Conservation (phyloP, 2,113 vertebrate genomes). For the Electrona antarctica region DNA sequence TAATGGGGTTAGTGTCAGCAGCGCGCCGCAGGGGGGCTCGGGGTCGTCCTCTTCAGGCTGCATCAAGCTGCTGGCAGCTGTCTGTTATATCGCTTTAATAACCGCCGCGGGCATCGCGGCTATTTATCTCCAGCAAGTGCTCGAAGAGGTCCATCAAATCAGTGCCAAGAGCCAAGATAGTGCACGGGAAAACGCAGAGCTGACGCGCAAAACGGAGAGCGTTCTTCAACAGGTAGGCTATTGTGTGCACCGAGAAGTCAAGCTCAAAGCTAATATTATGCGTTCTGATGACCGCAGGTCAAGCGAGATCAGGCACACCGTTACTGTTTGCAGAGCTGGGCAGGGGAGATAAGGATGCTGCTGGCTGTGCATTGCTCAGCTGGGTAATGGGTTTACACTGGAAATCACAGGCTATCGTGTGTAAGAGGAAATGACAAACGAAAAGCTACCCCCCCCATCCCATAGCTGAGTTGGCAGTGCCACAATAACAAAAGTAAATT, state of each 20-base stretch:
- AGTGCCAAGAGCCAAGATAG: constrained; percentile 54
- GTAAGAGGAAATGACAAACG: constrained; percentile 11
- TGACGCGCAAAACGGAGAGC: constrained; percentile 61
- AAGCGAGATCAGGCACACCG: background rate
- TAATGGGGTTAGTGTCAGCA: constrained; percentile 42
- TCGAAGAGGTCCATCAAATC: constrained; percentile 67
- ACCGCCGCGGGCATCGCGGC: constrained; percentile 69
- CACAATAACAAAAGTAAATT: background rate
- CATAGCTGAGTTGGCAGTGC: constrained; percentile 26
- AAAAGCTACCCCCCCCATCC: background rate
- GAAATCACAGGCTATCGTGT: background rate
- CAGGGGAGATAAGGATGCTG: background rate
- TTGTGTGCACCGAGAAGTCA: too few relatives aligned
- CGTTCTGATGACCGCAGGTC: background rate
- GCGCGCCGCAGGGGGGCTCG: constrained; percentile 33
- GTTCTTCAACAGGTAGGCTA: constrained; percentile 73
- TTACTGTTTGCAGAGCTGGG: background rate
- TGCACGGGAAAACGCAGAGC: constrained; percentile 43
- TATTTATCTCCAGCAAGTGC: constrained; percentile 69
- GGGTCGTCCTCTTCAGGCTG: constrained; percentile 25
- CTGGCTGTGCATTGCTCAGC: too few relatives aligned
- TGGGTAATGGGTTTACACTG: background rate
- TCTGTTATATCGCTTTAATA: constrained; percentile 66
- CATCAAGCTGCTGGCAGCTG: constrained; percentile 38
- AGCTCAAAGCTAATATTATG: too few relatives aligned